Conservation (phyloP, 2,797 vertebrate genomes). For the Holocentrus rufus region DNA sequence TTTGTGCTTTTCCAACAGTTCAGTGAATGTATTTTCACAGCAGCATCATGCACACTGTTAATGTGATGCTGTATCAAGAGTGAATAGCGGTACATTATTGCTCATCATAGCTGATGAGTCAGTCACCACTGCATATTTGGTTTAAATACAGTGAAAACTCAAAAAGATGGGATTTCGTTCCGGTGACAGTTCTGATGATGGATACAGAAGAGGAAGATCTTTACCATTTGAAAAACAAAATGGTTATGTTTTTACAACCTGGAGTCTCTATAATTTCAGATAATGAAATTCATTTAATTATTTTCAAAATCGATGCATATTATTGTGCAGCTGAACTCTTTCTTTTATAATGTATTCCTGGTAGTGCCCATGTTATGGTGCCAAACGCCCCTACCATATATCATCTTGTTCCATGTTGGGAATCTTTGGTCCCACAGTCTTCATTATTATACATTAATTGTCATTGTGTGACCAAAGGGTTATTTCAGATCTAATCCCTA, state of each 20-base stretch:
- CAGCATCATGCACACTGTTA: constrained; percentile 12
- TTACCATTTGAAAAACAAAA: background rate
- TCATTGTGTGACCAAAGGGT: constrained; percentile 46
- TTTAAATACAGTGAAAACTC: constrained; percentile 5
- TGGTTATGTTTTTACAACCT: too few relatives aligned
- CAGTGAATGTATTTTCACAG: background rate
- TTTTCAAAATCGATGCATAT: too few relatives aligned
- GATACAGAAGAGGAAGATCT: background rate
- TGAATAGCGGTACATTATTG: background rate
- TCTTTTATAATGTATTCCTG: too few relatives aligned
- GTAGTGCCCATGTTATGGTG: background rate
- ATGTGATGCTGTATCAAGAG: constrained; percentile 25
- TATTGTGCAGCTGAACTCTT: too few relatives aligned
- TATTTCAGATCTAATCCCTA: constrained; percentile 50
- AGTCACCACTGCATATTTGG: constrained; percentile 1
- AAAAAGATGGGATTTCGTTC: background rate
- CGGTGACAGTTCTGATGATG: background rate
- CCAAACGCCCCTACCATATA: background rate
- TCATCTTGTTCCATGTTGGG: constrained; percentile 22
- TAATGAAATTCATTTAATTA: too few relatives aligned
- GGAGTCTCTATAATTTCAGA: too few relatives aligned
- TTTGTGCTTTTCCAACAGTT: background rate
- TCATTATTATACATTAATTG: constrained; percentile 38
- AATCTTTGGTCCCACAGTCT: constrained; percentile 47
- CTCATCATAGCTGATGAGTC: constrained; percentile 5